Base-by-base conservation (phyloP, 2,113 vertebrate genomes). In the Protobothrops mucrosquamatus region DNA sequence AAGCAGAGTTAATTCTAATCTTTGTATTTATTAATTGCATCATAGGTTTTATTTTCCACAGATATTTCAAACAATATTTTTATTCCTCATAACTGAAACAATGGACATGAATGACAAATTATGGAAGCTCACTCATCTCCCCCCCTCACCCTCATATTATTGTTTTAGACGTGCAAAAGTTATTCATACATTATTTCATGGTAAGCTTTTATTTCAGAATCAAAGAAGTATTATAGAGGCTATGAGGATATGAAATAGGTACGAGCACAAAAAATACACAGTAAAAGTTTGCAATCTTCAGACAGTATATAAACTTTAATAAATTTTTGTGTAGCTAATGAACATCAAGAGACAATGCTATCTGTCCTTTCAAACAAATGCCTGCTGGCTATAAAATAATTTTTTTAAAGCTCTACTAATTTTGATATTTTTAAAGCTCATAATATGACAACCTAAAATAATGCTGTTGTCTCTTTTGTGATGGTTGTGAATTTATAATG, bases 61-160 rank as follows among this genome's bases (percentile, higher is more conserved):
- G 96, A 55, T 91, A 92, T 97, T 96, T 93, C 89, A 95, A 1
- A 91, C 87, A 94, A 91, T 5, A 91, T 92, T 91, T 29, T 96
- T 91, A 96, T 92, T 94, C 93, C 93, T 96, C 1, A 0, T 97
- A 97, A 97, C 97, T 97, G 97, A 97, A 97, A 94, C 96, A 95
- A 95, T 94, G 91, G 96, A 95, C 96, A 93, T 96, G 97, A 97
- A 97, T 96, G 97, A 95, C 1, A 20, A 93, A 23, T 93, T 95
- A 43, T 87, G 52, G 91, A 97, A 92, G 39, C 95, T 97, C 96
- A 95, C 95, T 96, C 96, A 91, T 95, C 91, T 92, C n/a, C n/a
- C 11, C 23, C 94, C 94, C 95, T 97, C 94, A 51, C 93, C 96
- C 56, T 94, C 94, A 93, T 97, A 96, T 97, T 96, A 95, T 91